These are phyloP conservation scores for Premnoplex brunnescens DNA, from an alignment of 2,797 vertebrate species.

Conservation along the genomic window DNA sequence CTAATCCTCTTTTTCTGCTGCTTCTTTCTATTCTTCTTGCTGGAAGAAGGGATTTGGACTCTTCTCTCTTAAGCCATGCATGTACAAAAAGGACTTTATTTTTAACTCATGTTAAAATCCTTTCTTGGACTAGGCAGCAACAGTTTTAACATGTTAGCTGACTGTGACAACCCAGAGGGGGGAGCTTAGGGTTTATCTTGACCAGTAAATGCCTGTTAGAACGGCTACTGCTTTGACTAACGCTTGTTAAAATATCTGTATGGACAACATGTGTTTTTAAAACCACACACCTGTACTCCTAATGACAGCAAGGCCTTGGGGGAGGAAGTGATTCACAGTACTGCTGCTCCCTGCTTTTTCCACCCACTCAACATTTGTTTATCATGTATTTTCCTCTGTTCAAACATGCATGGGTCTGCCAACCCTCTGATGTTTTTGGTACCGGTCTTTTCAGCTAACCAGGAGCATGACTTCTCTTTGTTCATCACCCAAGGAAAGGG, in stretches of 20 bases:
- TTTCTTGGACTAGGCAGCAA: slow-evolving; percentile 28
- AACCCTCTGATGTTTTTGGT: neutral
- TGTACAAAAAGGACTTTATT: slow-evolving; percentile 54
- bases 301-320: slow-evolving; percentile 16
- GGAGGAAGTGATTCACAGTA: slow-evolving; percentile 24
- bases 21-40: slow-evolving; percentile 26
- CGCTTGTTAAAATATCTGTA: neutral
- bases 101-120: slow-evolving; percentile 50
- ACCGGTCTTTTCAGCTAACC: neutral
- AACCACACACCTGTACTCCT: slow-evolving; percentile 31
- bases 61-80: slow-evolving; percentile 38
- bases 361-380: slow-evolving; percentile 21
- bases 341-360: slow-evolving; percentile 14
- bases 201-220: slow-evolving; percentile 32
- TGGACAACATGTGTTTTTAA: slow-evolving; percentile 18
- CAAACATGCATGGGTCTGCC: neutral
- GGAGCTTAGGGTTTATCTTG: slow-evolving; percentile 37
- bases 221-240: slow-evolving; percentile 5
- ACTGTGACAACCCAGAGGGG: neutral
- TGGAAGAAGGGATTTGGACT: slow-evolving; percentile 56
- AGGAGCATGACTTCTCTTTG: neutral
- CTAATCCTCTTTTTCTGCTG: slow-evolving; percentile 58
- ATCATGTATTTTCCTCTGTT: neutral
- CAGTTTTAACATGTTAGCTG: slow-evolving; percentile 29
- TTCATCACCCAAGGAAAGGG: neutral